These are phyloP conservation scores for Dipus sagitta DNA, from an alignment of 2,797 vertebrate genomes.

Conservation along the genomic window DNA sequence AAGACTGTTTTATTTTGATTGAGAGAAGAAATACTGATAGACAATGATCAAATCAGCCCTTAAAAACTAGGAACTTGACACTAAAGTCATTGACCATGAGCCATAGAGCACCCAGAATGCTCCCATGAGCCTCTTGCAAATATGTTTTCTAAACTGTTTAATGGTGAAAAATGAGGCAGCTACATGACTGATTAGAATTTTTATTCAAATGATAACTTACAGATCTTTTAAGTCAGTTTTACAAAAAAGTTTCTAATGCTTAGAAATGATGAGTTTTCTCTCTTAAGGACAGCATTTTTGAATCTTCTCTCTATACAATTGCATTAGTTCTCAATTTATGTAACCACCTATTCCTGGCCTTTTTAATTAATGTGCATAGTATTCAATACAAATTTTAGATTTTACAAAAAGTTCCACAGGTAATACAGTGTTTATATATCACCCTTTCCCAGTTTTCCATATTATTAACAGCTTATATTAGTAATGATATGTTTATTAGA, in stretches of 20 bases:
- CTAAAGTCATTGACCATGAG: background rate
- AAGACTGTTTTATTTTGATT: background rate
- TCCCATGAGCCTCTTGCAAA: too few species aligned
- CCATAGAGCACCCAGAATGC: background rate
- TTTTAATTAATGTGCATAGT: constrained; percentile 3
- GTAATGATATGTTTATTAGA: background rate
- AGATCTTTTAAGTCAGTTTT: background rate
- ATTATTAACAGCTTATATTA: background rate
- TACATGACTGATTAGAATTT: background rate
- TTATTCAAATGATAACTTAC: background rate
- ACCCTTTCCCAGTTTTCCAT: background rate
- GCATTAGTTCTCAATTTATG: background rate
- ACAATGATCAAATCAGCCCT: background rate
- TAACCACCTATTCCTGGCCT: background rate
- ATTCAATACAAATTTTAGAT: background rate
- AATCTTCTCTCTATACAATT: background rate
- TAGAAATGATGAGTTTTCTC: background rate
- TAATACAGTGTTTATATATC: background rate
- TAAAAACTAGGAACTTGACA: background rate
- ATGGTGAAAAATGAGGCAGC: background rate
- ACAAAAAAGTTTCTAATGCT: background rate
- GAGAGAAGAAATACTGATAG: background rate
- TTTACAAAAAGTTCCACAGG: background rate
- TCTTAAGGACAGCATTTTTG: background rate
- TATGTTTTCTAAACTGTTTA: constrained; percentile 1